These are phyloP conservation scores for Trinectes maculatus DNA, from an alignment of 2,113 vertebrate species.

Conservation along the genomic window DNA sequence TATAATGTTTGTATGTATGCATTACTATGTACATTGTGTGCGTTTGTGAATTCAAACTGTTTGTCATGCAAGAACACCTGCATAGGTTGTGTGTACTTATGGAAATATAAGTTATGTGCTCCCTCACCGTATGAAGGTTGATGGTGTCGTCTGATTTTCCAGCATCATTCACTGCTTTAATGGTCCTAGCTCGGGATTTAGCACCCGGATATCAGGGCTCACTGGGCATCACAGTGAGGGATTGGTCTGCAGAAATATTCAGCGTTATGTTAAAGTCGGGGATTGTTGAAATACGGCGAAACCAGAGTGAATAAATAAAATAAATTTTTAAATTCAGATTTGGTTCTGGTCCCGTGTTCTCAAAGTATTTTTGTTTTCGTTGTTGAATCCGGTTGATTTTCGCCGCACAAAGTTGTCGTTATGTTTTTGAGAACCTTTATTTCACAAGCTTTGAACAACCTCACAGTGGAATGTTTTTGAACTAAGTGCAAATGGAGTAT, in stretches of 20 bases:
- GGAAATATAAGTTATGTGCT: too few relatives aligned
- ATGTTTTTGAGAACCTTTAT: too few relatives aligned
- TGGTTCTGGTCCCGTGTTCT: constrained; percentile 5
- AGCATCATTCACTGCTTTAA: not conserved
- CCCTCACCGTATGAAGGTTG: constrained; percentile 11
- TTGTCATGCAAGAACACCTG: not conserved
- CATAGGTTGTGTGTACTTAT: too few relatives aligned
- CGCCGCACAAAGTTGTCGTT: constrained; percentile 9
- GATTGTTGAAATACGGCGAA: not conserved
- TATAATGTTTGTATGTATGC: not conserved
- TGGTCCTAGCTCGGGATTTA: constrained; percentile 38
- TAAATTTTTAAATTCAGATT: not conserved
- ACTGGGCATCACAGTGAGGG: constrained; percentile 21
- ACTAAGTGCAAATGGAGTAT: constrained; percentile 20
- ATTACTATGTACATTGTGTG: not conserved
- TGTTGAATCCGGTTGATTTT: too few relatives aligned
- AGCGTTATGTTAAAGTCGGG: not conserved
- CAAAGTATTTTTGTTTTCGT: too few relatives aligned
- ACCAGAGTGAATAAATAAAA: not conserved
- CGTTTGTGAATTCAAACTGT: not conserved
- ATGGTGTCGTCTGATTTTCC: constrained; percentile 24
- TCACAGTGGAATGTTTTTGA: too few relatives aligned
- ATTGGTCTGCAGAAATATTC: constrained; percentile 18
- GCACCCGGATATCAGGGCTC: constrained; percentile 5
- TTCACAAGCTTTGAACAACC: too few relatives aligned